Evolutionary conservation across 1,140 invertebrate species (phyloP), one percentile per base, ranked within the genome.

Genomic region (Lycorma delicatula): DNA sequence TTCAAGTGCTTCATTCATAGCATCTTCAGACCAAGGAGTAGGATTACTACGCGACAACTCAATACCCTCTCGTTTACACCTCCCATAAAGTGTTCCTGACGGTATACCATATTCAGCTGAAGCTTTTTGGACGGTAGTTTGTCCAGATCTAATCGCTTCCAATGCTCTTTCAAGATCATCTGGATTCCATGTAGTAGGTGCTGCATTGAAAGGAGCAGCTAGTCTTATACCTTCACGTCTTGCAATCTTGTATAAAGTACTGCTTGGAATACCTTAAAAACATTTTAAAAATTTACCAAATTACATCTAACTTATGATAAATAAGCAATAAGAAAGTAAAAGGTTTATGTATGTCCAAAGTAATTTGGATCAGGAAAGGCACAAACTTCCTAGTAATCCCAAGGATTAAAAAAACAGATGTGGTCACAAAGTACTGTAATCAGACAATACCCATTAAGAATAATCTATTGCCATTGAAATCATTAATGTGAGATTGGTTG

Each of bases 161-260:
- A 92, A 76, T 54, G 89, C 90, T 64, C 84, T 79, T 68, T 86
- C 85, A 51, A 92, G 76, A 71, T 92, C 89, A 56, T 87, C 86
- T 22, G 86, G 85, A 27, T 83, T 84, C 88, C 89, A 92, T 2
- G 87, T 82, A n/a, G 88, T 91, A 13, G 89, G 88, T 60, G 87
- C 87, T n/a, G 88, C 87, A 75, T 91, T 91, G 74, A 91, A 91
- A 1, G 89, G 89, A 26, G 88, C 86, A 20, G 89, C 87, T 63
- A 92, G 73, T 61, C 89, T 80, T 66, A 93, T 93, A 49, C 89
- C 89, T 73, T 93, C 89, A 66, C 88, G 80, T 60, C 89, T 80
- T 11, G 89, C 89, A 64, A 92, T 92, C 79, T 92, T 92, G 75
- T 91, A 92, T 65, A 92, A 73, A 3, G 89, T 92, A 69, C 88